phyloP scores from a whole-genome alignment of 2,113 vertebrate species.

The Ia io region DNA sequence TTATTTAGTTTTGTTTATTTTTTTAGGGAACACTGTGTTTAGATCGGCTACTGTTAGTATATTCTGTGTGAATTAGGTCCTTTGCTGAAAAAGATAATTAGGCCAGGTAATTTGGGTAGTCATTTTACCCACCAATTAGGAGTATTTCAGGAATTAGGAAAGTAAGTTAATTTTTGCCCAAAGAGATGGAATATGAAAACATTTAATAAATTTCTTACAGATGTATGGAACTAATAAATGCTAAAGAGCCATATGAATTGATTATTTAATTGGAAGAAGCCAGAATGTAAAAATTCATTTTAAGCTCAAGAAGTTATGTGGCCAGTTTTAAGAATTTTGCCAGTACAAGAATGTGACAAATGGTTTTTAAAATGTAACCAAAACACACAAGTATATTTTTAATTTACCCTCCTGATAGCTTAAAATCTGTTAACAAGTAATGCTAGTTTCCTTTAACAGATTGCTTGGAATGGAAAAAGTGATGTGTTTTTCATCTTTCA shows the following conservation, averaged over 20 bases:
- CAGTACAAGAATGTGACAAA: slow-evolving; percentile 61
- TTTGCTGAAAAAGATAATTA: background rate
- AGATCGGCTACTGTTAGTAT: background rate
- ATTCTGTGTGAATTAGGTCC: background rate
- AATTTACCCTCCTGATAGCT: slow-evolving; percentile 67
- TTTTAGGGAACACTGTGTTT: background rate
- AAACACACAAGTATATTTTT: slow-evolving; percentile 68
- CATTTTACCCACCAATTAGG: background rate
- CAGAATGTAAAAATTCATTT: slow-evolving; percentile 43
- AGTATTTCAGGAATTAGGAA: background rate
- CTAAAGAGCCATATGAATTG: background rate
- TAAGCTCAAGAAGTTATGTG: slow-evolving; percentile 51
- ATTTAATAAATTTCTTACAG: background rate
- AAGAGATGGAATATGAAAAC: background rate
- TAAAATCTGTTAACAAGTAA: slow-evolving; percentile 68
- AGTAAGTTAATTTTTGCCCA: slow-evolving; percentile 1
- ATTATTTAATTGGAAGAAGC: slow-evolving; percentile 44
- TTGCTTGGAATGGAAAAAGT: slow-evolving; percentile 62
- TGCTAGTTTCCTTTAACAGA: slow-evolving; percentile 68
- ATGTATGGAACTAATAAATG: background rate
- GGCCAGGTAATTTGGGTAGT: background rate
- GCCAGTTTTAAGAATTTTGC: slow-evolving; percentile 55
- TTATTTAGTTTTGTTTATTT: background rate
- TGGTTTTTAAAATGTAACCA: slow-evolving; percentile 61
- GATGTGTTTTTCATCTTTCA: slow-evolving; percentile 52